Conservation (phyloP, 30 jellyfish, hydroid and myxozoan species). For the Hydra vulgaris region DNA sequence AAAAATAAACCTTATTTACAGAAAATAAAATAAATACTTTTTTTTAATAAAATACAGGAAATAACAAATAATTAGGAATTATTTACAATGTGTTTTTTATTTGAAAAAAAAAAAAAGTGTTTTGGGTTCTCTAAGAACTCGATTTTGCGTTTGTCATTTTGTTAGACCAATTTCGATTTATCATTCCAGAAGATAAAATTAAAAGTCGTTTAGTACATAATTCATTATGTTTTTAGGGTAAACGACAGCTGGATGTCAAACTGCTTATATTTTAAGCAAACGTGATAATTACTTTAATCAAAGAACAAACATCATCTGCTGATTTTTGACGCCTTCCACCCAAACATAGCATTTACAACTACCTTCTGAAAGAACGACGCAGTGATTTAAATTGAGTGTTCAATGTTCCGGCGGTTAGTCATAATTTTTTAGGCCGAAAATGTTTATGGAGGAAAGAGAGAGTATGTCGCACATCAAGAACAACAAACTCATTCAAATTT, state of each 20-base stretch:
- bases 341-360: neutral
- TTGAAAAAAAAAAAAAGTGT: neutral
- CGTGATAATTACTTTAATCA: neutral
- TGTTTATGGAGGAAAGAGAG: slow-evolving; percentile 62
- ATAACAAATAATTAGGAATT: neutral
- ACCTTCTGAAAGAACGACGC: slow-evolving; percentile 21
- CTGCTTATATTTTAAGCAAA: neutral
- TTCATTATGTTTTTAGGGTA: neutral
- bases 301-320: neutral
- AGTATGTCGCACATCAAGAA: slow-evolving; percentile 81
- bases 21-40: neutral
- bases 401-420: slow-evolving; percentile 43
- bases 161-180: too few relatives aligned
- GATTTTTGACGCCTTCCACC: neutral
- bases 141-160: neutral
- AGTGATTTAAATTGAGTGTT: slow-evolving; percentile 21
- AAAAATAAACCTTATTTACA: neutral
- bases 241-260: neutral
- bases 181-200: neutral
- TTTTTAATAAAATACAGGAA: neutral
- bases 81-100: neutral
- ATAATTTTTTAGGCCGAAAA: slow-evolving; percentile 34
- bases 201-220: too few relatives aligned
- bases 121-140: neutral
- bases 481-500: slow-evolving; percentile 61